phyloP scores from a whole-genome alignment of 2,113 vertebrate species.

The Bambusicola thoracicus region DNA sequence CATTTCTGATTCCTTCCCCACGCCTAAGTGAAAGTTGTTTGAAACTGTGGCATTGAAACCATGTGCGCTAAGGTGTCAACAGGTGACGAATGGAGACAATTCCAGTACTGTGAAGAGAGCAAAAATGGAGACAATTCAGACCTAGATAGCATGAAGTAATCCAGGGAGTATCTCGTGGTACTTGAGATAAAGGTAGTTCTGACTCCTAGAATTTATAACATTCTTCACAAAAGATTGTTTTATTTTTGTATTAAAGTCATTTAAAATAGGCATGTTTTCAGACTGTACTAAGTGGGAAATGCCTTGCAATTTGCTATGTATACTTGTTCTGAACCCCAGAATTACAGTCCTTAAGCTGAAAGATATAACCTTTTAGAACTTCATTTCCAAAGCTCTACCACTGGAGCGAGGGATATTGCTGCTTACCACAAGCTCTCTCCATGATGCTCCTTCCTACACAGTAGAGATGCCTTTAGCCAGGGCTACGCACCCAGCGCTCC shows the following conservation, averaged over 20 bases:
- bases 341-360: neutral
- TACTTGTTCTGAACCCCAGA: neutral
- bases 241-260: slow-evolving; percentile 43
- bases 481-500: neutral
- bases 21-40: neutral
- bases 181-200: neutral
- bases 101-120: neutral
- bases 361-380: neutral
- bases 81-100: neutral
- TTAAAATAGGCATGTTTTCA: slow-evolving; percentile 2
- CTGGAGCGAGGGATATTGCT: neutral
- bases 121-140: neutral
- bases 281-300: neutral
- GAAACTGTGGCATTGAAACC: neutral
- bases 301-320: neutral
- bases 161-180: neutral
- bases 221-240: neutral
- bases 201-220: neutral
- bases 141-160: neutral
- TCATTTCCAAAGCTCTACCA: neutral
- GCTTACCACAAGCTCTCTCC: neutral
- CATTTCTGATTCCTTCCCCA: neutral
- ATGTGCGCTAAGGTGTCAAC: neutral
- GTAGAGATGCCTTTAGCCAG: neutral
- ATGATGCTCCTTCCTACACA: neutral